Conservation (phyloP, 2,888 invertebrate species). For the Eupithecia exiguata region DNA sequence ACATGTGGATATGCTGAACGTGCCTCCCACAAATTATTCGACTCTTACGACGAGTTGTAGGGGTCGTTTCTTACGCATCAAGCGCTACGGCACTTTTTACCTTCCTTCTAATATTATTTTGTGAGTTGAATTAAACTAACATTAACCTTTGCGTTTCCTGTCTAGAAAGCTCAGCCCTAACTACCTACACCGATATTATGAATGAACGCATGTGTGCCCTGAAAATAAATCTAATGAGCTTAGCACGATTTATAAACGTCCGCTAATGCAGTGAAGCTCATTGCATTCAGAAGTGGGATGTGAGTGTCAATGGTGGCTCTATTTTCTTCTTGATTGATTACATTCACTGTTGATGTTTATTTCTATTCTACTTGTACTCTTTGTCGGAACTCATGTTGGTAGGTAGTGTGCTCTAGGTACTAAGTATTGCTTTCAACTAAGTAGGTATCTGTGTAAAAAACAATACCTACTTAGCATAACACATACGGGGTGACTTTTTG, state of each 20-base stretch:
- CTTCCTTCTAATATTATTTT: not conserved
- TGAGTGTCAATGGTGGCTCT: constrained; percentile 20
- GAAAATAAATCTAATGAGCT: constrained; percentile 61
- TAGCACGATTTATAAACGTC: constrained; percentile 57
- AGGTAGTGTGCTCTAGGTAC: no score
- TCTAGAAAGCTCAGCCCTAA: constrained; percentile 20
- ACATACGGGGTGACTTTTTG: no score
- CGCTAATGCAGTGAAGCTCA: constrained; percentile 41
- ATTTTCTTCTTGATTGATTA: constrained; percentile 16
- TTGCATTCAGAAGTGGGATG: constrained; percentile 32
- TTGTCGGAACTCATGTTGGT: no score
- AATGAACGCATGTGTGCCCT: constrained; percentile 66
- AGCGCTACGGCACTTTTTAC: no score
- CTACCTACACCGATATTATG: constrained; percentile 50
- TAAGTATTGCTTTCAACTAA: no score
- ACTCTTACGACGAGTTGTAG: not conserved
- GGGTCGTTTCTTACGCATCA: no score
- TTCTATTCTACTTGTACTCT: not conserved
- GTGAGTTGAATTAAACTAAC: not conserved
- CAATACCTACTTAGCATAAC: no score
- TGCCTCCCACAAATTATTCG: not conserved
- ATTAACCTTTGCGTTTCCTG: not conserved
- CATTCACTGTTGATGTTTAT: not conserved
- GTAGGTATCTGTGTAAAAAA: no score
- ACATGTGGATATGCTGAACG: no score